phyloP scores from a whole-genome alignment of 2,888 invertebrate species.

The Beris chalybata region DNA sequence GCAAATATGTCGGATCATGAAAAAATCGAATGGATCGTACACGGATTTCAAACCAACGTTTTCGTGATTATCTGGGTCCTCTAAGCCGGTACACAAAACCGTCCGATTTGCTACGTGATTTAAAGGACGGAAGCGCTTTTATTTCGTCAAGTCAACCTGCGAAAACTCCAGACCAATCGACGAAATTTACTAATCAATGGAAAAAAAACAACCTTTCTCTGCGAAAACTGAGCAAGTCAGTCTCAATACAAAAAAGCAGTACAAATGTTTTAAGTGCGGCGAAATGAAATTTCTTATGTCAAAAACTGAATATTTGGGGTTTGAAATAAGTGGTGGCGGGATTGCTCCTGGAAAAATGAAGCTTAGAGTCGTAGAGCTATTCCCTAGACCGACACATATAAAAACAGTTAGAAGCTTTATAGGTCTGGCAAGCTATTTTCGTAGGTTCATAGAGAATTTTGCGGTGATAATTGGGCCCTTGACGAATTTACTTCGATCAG shows the following conservation, averaged over 20 bases:
- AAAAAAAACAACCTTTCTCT: no score
- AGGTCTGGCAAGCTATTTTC: slow-evolving; percentile 20
- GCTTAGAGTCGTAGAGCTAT: slow-evolving; percentile 4
- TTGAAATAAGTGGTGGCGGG: slow-evolving; percentile 1
- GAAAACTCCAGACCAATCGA: no score
- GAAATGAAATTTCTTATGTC: background rate
- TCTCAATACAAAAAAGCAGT: slow-evolving; percentile 1
- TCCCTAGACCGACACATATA: background rate
- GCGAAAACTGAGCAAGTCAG: background rate
- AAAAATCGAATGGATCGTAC: slow-evolving; percentile 6
- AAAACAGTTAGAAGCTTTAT: slow-evolving; percentile 11
- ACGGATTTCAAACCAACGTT: slow-evolving; percentile 2
- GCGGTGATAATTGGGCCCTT: slow-evolving; percentile 16
- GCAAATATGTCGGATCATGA: background rate
- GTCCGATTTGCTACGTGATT: background rate
- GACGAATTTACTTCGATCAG: slow-evolving; percentile 21
- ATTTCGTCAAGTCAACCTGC: background rate
- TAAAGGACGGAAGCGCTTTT: background rate
- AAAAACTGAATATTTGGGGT: slow-evolving; percentile 9
- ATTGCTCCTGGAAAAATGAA: slow-evolving; percentile 14
- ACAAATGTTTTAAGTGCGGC: slow-evolving; percentile 10
- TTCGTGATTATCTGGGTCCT: background rate
- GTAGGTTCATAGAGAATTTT: slow-evolving; percentile 15
- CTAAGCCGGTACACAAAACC: background rate
- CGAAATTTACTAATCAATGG: no score